A percentile compares a stretch with the other conserved stretches of the same genome.
These are phyloP conservation scores for Nerophis ophidion DNA, from an alignment of 2,113 vertebrate genomes.

Conservation along the genomic window DNA sequence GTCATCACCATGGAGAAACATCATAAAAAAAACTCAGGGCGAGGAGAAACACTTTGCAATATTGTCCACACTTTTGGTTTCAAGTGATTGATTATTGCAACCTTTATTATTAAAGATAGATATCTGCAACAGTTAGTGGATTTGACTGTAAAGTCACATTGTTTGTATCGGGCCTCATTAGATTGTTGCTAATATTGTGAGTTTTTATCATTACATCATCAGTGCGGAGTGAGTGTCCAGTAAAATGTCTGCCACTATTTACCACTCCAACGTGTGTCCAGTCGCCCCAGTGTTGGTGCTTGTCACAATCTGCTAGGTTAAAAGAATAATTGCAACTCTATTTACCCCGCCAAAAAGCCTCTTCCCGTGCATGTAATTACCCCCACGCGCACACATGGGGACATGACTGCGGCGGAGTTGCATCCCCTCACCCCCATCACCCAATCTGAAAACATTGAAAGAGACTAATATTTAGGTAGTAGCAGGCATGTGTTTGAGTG, in stretches of 20 bases:
- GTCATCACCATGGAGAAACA: too few relatives aligned
- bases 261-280: conserved; percentile 11
- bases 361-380: conserved; percentile 61
- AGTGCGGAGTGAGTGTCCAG: conserved; percentile 14
- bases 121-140: too few relatives aligned
- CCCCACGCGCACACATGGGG: conserved; percentile 36
- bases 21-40: too few relatives aligned
- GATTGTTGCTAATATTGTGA: too few relatives aligned
- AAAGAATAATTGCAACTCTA: conserved; percentile 71
- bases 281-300: conserved; percentile 47
- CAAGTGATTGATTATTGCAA: too few relatives aligned
- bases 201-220: too few relatives aligned
- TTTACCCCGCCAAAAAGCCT: conserved; percentile 66
- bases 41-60: too few relatives aligned
- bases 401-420: conserved; percentile 2
- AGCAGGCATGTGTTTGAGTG: conserved; percentile 78
- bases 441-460: conserved; percentile 14
- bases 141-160: too few relatives aligned
- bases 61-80: too few relatives aligned
- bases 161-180: too few relatives aligned
- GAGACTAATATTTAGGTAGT: conserved; percentile 67
- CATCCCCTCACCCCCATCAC: conserved; percentile 1
- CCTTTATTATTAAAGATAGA: too few relatives aligned
- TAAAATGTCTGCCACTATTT: conserved; percentile 24
- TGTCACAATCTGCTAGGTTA: conserved; percentile 67